phyloP scores from a whole-genome alignment of 2,113 vertebrate species.

The Tetraodon nigroviridis region DNA sequence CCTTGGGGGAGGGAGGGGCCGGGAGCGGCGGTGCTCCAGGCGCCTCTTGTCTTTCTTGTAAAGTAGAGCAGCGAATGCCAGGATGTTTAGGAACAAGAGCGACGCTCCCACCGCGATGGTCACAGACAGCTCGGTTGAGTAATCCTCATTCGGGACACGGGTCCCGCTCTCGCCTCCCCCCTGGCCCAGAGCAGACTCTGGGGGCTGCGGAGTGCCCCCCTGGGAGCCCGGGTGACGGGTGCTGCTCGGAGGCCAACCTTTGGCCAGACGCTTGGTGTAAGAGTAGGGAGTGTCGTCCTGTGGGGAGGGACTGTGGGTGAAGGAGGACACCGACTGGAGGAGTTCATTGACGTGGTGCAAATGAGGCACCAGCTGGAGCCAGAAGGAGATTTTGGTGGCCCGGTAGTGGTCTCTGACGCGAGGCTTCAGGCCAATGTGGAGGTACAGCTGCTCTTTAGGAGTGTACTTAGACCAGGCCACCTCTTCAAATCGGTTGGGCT shows the following conservation, averaged over 20 bases:
- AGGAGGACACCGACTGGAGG: constrained; percentile 90
- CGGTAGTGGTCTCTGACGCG: constrained; percentile 92
- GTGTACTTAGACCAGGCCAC: constrained; percentile 98
- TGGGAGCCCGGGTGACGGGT: constrained; percentile 85
- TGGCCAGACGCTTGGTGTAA: constrained; percentile 85
- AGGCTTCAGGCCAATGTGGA: constrained; percentile 94
- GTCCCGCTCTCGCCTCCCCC: constrained; percentile 50
- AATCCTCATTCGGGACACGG: constrained; percentile 77
- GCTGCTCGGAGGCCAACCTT: constrained; percentile 78
- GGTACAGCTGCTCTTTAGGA: constrained; percentile 93
- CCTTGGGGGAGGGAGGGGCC: constrained; percentile 84
- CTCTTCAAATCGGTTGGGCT: constrained; percentile 96
- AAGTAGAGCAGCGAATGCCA: constrained; percentile 91
- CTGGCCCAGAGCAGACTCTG: constrained; percentile 56
- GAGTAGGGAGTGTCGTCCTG: constrained; percentile 91
- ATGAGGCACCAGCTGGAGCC: constrained; percentile 92
- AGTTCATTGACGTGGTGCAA: constrained; percentile 92
- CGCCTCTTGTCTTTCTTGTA: constrained; percentile 96
- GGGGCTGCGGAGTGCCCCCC: constrained; percentile 80
- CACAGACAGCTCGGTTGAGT: constrained; percentile 91
- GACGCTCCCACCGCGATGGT: constrained; percentile 97
- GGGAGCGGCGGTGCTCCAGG: constrained; percentile 76
- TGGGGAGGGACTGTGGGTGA: constrained; percentile 90
- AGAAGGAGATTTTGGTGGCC: constrained; percentile 97
- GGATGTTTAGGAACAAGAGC: constrained; percentile 90